Base-by-base conservation (phyloP, 2,797 vertebrate species). In the Selene dorsalis region DNA sequence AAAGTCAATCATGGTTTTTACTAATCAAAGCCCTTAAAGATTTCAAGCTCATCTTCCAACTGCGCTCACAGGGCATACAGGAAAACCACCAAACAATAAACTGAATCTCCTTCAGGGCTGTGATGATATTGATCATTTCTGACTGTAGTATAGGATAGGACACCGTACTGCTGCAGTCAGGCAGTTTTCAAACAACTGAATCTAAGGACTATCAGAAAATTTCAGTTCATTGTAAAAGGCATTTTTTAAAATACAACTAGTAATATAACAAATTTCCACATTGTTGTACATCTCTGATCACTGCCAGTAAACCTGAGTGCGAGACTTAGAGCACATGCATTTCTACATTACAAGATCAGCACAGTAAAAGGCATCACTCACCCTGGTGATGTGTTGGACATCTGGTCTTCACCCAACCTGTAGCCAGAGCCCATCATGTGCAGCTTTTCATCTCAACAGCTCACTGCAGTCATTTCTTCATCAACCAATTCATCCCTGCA, bases 1-100 rank as follows among this genome's bases (percentile, higher is more conserved):
- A 91, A 84, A 92, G 88, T 88, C 83, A 89, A 91, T 91, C 83
- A 83, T 67, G 43, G 59, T 67, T 87, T 75, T 88, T 68, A 85
- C 89, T 86, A 89, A 93, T 92, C 89, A 92, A 84, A 83, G 59
- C 35, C 76, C 61, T n/a, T 38, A 77, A 69, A 71, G 73, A 80
- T 90, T 83, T 83, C 71, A 17, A 61, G 82, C 70, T 78, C 69
- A 58, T 77, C 60, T 87, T 63, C 59, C 26, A 59, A 80, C 73
- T 32, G 32, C 53, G 12, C 69, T 77, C 77, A 66, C 75, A 45
- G 9, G 57, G 39, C 61, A 70, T 62, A 57, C 17, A 4, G 6
- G 41, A 64, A 77, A 82, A 69, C 57, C 60, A 1, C 70, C 64
- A 75, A 64, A 35, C 75, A 53, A 77, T 76, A 45, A 80, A 79